These are phyloP conservation scores for Phengaris arion DNA, from an alignment of 2,888 invertebrate species.

Conservation along the genomic window DNA sequence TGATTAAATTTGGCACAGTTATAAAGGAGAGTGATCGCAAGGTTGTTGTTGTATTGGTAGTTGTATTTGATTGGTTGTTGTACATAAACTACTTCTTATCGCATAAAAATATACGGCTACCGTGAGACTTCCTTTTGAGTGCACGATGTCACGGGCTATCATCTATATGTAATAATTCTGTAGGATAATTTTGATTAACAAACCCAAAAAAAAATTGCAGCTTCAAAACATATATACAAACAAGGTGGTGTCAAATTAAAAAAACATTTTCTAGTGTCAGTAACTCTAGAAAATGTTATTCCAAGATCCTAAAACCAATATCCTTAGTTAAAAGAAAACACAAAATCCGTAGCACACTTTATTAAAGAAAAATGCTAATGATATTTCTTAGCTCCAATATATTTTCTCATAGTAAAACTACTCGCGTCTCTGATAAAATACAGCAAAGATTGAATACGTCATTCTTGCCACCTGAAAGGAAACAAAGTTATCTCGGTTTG, in stretches of 20 bases:
- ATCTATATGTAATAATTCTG: background rate
- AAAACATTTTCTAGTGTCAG: background rate
- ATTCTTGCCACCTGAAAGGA: slow-evolving; percentile 62
- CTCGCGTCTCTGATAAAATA: slow-evolving; percentile 62
- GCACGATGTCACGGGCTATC: too few relatives aligned
- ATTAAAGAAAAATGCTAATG: slow-evolving; percentile 20
- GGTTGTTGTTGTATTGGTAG: too few relatives aligned
- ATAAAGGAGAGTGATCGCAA: too few relatives aligned
- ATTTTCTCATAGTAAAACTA: slow-evolving; percentile 22
- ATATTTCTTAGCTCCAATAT: slow-evolving; percentile 15
- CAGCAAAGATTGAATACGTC: slow-evolving; percentile 71
- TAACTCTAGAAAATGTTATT: too few relatives aligned
- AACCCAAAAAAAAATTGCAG: background rate
- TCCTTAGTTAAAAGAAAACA: background rate
- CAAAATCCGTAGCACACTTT: background rate
- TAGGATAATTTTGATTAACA: background rate
- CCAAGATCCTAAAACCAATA: background rate
- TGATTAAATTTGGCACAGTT: background rate
- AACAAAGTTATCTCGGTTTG: slow-evolving; percentile 34
- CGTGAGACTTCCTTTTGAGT: too few relatives aligned
- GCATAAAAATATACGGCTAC: too few relatives aligned
- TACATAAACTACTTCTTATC: too few relatives aligned
- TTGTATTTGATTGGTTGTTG: too few relatives aligned
- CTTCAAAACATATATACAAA: background rate
- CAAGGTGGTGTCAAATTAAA: background rate